phyloP scores from a whole-genome alignment of 2,113 vertebrate genomes.

The Dicentrarchus labrax region DNA sequence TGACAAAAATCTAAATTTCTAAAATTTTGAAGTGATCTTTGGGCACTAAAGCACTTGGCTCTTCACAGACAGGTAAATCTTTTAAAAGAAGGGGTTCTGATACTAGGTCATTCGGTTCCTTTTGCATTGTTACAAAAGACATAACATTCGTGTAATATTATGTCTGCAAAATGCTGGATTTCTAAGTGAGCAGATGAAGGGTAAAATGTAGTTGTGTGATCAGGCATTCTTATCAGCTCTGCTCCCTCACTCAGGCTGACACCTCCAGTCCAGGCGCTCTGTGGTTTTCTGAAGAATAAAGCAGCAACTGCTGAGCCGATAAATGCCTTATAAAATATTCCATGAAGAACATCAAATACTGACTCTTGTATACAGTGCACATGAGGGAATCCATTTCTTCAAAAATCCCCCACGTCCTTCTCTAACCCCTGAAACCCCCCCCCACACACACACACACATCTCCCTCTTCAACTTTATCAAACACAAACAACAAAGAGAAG shows the following conservation, averaged over 20 bases:
- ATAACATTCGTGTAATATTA: background rate
- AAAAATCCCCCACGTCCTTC: constrained; percentile 2
- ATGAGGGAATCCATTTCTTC: constrained; percentile 29
- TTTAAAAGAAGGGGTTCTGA: background rate
- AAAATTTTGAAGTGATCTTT: background rate
- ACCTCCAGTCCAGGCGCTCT: background rate
- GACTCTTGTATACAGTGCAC: background rate
- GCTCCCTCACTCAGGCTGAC: constrained; percentile 4
- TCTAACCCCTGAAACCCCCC: background rate
- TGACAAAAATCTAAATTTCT: background rate
- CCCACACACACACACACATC: background rate
- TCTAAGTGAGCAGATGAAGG: background rate
- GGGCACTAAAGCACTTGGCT: background rate
- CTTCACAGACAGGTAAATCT: background rate
- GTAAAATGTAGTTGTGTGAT: background rate
- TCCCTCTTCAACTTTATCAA: constrained; percentile 20
- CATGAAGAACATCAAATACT: constrained; percentile 49
- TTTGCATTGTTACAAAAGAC: background rate
- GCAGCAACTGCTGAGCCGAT: constrained; percentile 6
- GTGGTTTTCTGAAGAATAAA: constrained; percentile 9
- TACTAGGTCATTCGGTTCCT: background rate
- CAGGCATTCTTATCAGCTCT: background rate
- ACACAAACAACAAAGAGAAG: constrained; percentile 28
- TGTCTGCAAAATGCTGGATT: background rate
- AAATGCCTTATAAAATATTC: constrained; percentile 42